These are phyloP conservation scores for Calcarius ornatus DNA, from an alignment of 2,113 vertebrate species.

Conservation along the genomic window DNA sequence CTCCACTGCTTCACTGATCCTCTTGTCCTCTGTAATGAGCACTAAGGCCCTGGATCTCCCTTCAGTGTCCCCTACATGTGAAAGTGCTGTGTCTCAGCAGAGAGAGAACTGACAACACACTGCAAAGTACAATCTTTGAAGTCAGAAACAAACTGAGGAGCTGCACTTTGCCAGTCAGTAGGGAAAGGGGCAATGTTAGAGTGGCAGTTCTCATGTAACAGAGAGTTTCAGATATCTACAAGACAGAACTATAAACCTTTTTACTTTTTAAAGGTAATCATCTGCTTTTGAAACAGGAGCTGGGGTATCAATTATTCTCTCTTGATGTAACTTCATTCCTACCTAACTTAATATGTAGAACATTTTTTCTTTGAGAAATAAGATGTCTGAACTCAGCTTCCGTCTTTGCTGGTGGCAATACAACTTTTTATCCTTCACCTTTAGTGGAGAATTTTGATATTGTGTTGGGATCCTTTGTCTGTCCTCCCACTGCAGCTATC, in stretches of 20 bases:
- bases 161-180: neutral
- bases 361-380: neutral
- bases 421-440: neutral
- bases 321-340: neutral
- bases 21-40: neutral
- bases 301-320: neutral
- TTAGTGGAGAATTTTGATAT: neutral
- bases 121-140: neutral
- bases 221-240: neutral
- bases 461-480: neutral
- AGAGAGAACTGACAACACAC: neutral
- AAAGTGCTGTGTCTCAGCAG: neutral
- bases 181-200: neutral
- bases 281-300: neutral
- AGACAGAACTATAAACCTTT: neutral
- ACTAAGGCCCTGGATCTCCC: rapidly evolving
- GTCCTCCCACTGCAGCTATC: neutral
- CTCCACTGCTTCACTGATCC: neutral
- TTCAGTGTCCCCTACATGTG: neutral
- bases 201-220: neutral
- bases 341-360: neutral
- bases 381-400: neutral
- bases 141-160: neutral
- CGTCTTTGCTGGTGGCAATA: neutral
- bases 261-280: neutral